Evolutionary conservation across 2,888 invertebrate species (phyloP).

Genomic region (Agrilus mali): DNA sequence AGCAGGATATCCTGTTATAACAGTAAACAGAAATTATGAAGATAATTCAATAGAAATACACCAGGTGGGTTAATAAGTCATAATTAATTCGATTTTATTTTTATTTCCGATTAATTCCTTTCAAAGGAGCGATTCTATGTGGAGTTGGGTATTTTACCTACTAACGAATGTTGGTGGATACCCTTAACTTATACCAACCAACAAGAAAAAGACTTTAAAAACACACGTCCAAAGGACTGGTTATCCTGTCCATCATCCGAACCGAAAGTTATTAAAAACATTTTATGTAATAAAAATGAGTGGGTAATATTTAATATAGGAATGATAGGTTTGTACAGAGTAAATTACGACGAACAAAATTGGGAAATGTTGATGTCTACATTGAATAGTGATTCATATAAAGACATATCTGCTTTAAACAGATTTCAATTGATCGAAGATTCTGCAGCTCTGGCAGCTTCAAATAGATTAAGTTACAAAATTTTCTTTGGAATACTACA

Average conservation of each 20-base stretch:
- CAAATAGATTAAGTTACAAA: constrained; percentile 50
- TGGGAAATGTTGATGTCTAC: constrained; percentile 52
- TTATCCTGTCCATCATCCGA: constrained; percentile 31
- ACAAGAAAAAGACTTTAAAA: constrained; percentile 35
- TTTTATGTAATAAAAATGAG: constrained; percentile 37
- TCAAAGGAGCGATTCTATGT: constrained; percentile 12
- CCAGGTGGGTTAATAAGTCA: no score
- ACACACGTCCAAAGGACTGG: constrained; percentile 42
- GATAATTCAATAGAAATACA: no score
- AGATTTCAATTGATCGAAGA: constrained; percentile 77
- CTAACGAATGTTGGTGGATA: constrained; percentile 45
- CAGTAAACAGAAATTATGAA: constrained; percentile 47
- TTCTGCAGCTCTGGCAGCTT: constrained; percentile 54
- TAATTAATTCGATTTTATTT: no score
- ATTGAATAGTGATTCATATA: constrained; percentile 40
- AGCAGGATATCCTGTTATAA: constrained; percentile 71
- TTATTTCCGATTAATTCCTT: no score
- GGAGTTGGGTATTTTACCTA: not conserved
- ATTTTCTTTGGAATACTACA: constrained; percentile 42
- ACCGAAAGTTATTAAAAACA: constrained; percentile 18
- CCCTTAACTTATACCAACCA: constrained; percentile 46
- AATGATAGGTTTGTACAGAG: constrained; percentile 57
- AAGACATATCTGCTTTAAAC: constrained; percentile 53
- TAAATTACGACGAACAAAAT: constrained; percentile 65
- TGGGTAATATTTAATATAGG: constrained; percentile 67